Conservation (phyloP, 1,140 invertebrate genomes). For the Zaprionus capensis region DNA sequence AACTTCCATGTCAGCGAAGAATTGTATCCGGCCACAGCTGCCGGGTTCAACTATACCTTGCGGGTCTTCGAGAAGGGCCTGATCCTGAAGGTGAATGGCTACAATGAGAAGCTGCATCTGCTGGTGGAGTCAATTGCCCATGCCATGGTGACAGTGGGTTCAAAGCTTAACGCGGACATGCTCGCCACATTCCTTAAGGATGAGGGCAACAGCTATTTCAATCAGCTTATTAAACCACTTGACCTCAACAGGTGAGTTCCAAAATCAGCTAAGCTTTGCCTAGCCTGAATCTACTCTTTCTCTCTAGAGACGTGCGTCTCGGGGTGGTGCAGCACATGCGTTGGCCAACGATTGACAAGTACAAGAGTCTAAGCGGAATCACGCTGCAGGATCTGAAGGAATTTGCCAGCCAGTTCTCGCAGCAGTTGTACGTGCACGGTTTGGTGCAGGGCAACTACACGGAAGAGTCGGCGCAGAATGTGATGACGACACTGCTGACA, state of each 20-base stretch:
- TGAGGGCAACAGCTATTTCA: constrained; percentile 89
- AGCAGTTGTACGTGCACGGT: constrained; percentile 88
- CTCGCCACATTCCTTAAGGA: constrained; percentile 89
- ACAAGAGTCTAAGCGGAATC: constrained; percentile 86
- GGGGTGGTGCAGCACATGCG: constrained; percentile 87
- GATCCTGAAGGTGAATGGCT: constrained; percentile 87
- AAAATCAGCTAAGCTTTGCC: background rate
- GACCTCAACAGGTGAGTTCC: constrained; percentile 87
- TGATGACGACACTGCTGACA: constrained; percentile 83
- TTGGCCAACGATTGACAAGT: constrained; percentile 88
- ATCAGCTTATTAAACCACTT: constrained; percentile 89
- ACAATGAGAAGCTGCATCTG: constrained; percentile 85
- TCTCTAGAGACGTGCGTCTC: constrained; percentile 87
- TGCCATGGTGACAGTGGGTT: constrained; percentile 86
- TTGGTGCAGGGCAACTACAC: constrained; percentile 91
- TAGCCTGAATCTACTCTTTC: background rate
- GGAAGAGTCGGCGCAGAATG: constrained; percentile 86
- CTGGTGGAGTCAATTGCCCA: constrained; percentile 88
- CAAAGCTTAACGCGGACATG: constrained; percentile 85
- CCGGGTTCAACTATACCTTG: constrained; percentile 89
- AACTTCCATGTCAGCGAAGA: constrained; percentile 88
- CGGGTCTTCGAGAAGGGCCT: constrained; percentile 88
- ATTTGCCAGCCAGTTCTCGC: constrained; percentile 86
- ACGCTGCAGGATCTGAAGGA: constrained; percentile 86
- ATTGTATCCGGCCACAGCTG: constrained; percentile 91